Percentiles rank a stretch among this genome's conserved stretches.
Evolutionary conservation across 2,113 vertebrate species (phyloP).

Genomic region (Romanogobio albipinnatus): DNA sequence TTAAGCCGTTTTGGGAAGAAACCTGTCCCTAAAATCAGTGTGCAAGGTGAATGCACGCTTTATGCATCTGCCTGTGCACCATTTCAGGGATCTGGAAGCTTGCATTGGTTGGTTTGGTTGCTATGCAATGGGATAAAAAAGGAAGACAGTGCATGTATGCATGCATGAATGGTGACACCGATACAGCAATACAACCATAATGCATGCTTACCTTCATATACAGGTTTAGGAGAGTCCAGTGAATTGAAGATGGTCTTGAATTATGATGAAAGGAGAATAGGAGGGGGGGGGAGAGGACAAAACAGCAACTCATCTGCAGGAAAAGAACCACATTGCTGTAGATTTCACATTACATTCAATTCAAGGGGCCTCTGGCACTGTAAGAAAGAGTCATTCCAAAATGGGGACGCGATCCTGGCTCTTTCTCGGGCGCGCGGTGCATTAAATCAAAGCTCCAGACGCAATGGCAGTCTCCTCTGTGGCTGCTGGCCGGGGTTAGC

Average conservation of each 20-base stretch:
- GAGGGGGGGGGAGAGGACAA: constrained; percentile 17
- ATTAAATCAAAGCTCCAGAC: not conserved
- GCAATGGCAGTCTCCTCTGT: constrained; percentile 17
- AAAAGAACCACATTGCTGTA: constrained; percentile 39
- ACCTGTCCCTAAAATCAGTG: not conserved
- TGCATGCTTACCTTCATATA: constrained; percentile 56
- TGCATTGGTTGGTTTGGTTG: constrained; percentile 42
- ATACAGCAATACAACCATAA: constrained; percentile 16
- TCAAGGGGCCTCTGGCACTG: constrained; percentile 35
- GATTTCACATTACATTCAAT: constrained; percentile 37
- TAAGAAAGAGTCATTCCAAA: constrained; percentile 4
- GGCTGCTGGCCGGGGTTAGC: constrained; percentile 34
- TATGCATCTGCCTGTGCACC: constrained; percentile 32
- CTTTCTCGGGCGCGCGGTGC: not conserved
- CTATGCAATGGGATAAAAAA: constrained; percentile 40
- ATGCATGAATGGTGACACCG: constrained; percentile 22
- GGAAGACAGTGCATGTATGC: constrained; percentile 10
- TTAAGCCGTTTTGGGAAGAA: constrained; percentile 7
- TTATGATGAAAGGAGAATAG: constrained; percentile 26
- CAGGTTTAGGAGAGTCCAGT: constrained; percentile 58
- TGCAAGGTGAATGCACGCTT: constrained; percentile 27
- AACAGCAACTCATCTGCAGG: constrained; percentile 37
- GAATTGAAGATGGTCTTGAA: constrained; percentile 36
- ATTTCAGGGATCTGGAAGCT: constrained; percentile 28
- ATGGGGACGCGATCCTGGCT: not conserved